A percentile compares a stretch with the other conserved stretches of the same genome.
Conservation (phyloP, 2,888 invertebrate genomes). For the Ectemnius lituratus region DNA sequence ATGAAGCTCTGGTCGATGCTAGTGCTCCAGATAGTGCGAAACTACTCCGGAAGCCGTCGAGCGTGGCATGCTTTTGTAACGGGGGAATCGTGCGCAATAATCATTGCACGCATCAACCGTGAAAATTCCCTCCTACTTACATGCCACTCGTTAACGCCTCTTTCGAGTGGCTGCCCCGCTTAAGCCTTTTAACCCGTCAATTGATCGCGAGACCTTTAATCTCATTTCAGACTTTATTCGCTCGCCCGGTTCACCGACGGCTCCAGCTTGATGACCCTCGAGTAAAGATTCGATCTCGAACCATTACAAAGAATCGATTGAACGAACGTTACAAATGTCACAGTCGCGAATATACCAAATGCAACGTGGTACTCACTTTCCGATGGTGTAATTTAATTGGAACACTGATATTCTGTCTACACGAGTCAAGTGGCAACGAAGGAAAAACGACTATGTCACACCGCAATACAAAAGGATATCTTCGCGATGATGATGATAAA, state of each 20-base stretch:
- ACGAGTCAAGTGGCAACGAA: too few relatives aligned
- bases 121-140: conserved; percentile 36
- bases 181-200: conserved; percentile 60
- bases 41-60: too few relatives aligned
- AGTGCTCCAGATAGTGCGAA: too few relatives aligned
- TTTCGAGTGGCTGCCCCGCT: conserved; percentile 20
- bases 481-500: conserved; percentile 31
- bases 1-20: too few relatives aligned
- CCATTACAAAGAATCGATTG: not conserved
- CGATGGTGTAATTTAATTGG: too few relatives aligned
- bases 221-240: conserved; percentile 31
- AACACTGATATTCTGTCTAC: too few relatives aligned
- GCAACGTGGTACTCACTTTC: too few relatives aligned
- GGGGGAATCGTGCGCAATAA: too few relatives aligned
- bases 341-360: too few relatives aligned
- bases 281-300: not conserved
- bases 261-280: conserved; percentile 28
- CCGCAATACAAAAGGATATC: too few relatives aligned
- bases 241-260: conserved; percentile 22
- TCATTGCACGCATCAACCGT: conserved; percentile 34
- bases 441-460: too few relatives aligned
- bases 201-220: conserved; percentile 62
- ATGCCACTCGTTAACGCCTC: conserved; percentile 39
- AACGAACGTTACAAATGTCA: not conserved
- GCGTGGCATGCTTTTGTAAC: too few relatives aligned